These are phyloP conservation scores for Drosophila virilis DNA, from an alignment of 1,140 invertebrate species.

Conservation along the genomic window DNA sequence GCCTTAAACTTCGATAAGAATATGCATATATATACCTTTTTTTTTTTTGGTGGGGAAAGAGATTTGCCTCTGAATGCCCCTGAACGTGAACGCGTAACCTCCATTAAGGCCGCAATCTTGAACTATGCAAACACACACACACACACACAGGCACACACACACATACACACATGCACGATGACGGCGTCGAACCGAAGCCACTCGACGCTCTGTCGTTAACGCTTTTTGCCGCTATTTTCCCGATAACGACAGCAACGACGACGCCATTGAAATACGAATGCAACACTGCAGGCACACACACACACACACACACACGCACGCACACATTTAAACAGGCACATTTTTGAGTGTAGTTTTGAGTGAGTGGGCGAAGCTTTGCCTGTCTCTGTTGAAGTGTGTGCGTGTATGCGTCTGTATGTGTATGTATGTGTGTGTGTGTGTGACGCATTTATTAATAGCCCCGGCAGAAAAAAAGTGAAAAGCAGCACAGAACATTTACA, in stretches of 20 bases:
- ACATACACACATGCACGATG: not conserved
- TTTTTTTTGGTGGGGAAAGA: conserved; percentile 5
- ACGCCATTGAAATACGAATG: conserved; percentile 66
- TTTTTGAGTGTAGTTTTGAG: conserved; percentile 40
- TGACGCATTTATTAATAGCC: conserved; percentile 51
- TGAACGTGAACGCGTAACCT: conserved; percentile 83
- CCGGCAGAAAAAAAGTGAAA: conserved; percentile 26
- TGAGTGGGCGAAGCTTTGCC: conserved; percentile 47
- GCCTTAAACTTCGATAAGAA: conserved; percentile 4
- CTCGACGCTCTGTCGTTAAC: conserved; percentile 41
- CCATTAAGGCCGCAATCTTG: conserved; percentile 79
- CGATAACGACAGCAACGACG: conserved; percentile 35
- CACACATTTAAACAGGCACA: conserved; percentile 6
- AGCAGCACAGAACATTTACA: conserved; percentile 8
- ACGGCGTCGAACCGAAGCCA: conserved; percentile 9
- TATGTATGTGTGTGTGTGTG: conserved; percentile 13
- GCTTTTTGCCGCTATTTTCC: conserved; percentile 45
- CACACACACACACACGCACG: conserved; percentile 10
- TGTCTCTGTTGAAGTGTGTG: conserved; percentile 10
- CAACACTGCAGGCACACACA: conserved; percentile 47
- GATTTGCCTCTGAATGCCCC: conserved; percentile 72
- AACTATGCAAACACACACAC: conserved; percentile 58
- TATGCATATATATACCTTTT: not conserved
- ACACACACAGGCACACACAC: not conserved
- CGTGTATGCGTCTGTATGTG: not conserved